These are phyloP conservation scores for Charadrius vociferus DNA, from an alignment of 2,113 vertebrate genomes.

Conservation along the genomic window DNA sequence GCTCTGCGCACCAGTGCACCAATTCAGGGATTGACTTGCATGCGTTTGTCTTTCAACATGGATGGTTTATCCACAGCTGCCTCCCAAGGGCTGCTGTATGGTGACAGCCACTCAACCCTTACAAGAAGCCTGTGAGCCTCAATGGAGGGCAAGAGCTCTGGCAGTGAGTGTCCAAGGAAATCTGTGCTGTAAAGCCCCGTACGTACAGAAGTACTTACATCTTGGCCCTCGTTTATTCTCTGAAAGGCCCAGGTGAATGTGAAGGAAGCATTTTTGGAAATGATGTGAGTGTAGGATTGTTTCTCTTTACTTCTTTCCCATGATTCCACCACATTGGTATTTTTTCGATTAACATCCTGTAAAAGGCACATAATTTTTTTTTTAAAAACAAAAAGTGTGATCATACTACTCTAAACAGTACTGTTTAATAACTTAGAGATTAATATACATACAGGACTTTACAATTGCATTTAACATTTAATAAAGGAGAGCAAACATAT, in stretches of 20 bases:
- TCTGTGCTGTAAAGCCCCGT: not conserved
- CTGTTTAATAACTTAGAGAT: not conserved
- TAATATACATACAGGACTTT: not conserved
- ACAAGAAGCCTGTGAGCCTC: not conserved
- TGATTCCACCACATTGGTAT: slow-evolving; percentile 92
- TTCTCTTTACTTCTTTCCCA: slow-evolving; percentile 91
- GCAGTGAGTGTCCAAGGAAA: not conserved
- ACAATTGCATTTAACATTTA: not conserved
- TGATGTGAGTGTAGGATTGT: slow-evolving; percentile 89
- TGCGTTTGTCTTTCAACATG: not conserved
- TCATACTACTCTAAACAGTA: not conserved
- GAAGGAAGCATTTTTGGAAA: slow-evolving; percentile 91
- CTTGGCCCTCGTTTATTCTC: slow-evolving; percentile 89
- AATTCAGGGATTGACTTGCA: not conserved
- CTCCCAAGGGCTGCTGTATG: not conserved
- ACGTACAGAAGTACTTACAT: slow-evolving; percentile 79
- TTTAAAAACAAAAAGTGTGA: not conserved
- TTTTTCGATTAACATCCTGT: slow-evolving; percentile 93
- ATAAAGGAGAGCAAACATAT: not conserved
- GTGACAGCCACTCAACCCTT: not conserved
- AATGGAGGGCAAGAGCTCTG: not conserved
- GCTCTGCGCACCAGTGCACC: not conserved
- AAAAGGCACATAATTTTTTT: not conserved
- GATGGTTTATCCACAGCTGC: not conserved
- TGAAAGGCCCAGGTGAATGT: slow-evolving; percentile 98